Percentiles rank a stretch among this genome's conserved stretches.
These are phyloP conservation scores for Polypterus bichir DNA, from an alignment of 2,113 vertebrate species.

Conservation along the genomic window DNA sequence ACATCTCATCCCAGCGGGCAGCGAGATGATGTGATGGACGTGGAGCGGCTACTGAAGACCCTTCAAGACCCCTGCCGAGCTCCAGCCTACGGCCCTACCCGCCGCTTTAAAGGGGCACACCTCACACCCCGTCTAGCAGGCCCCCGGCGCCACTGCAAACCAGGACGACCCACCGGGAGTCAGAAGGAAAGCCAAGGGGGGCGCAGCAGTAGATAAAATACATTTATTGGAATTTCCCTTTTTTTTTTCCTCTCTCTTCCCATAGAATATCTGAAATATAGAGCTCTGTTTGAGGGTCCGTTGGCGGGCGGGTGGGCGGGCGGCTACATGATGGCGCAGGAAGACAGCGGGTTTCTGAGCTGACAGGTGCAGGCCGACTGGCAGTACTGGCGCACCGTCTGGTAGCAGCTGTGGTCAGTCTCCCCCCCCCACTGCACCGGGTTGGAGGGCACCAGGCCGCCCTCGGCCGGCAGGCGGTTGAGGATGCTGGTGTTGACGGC, in stretches of 20 bases:
- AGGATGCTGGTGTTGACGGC: constrained; percentile 96
- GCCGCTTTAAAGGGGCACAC: too few relatives aligned
- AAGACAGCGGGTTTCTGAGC: constrained; percentile 82
- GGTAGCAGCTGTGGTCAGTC: constrained; percentile 94
- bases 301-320: constrained; percentile 3
- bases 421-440: constrained; percentile 86
- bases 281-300: constrained; percentile 23
- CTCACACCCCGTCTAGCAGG: too few relatives aligned
- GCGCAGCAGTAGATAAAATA: constrained; percentile 54
- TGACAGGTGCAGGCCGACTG: constrained; percentile 95
- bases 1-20: too few relatives aligned
- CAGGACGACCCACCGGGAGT: neutral
- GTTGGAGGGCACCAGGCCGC: constrained; percentile 53
- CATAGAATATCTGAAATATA: constrained; percentile 47
- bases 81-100: too few relatives aligned
- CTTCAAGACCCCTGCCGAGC: too few relatives aligned
- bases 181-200: neutral
- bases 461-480: constrained; percentile 81
- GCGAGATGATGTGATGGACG: too few relatives aligned
- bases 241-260: constrained; percentile 31
- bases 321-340: constrained; percentile 92
- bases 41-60: too few relatives aligned
- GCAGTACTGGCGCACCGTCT: constrained; percentile 97
- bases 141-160: too few relatives aligned
- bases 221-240: constrained; percentile 55